Evolutionary conservation across 1,140 invertebrate species (phyloP), one percentile per base, ranked within the genome.

Genomic region (Leucophenga varia): DNA sequence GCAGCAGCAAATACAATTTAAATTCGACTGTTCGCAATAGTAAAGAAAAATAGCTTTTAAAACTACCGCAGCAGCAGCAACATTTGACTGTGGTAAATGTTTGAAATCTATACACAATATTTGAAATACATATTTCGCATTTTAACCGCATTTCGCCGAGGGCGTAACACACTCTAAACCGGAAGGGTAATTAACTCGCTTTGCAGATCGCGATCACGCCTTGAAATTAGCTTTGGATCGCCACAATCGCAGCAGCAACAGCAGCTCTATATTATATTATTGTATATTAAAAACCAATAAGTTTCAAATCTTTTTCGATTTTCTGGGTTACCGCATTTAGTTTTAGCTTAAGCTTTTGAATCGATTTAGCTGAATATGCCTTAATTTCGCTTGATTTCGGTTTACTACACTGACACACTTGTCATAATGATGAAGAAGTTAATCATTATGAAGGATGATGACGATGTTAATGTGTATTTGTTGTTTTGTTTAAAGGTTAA

Each of bases 141-240:
- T 52, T 67, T 68, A 68, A 68, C 63, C 63, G 64, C 63, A 67
- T 67, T 67, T 67, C 63, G 63, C 63, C 63, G 49, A 53, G 56
- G 67, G 67, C 67, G 67, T 71, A 61, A 71, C 67, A 64, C 68
- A 71, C 63, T 67, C 63, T 67, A 68, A 67, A 68, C 67, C 67
- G 68, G 67, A 71, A 71, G 67, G 67, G 67, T 71, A 71, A 71
- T 71, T 71, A 71, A 68, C 67, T 71, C 67, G 69, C 67, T 53
- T 70, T 68, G 68, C 63, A 57, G 60, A 71, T 71, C 67, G 68
- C 67, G 64, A 57, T 64, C 68, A 69, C 68, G 64, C 64, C 68
- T 64, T 64, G 32, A 5, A 25, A n/a, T n/a, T n/a, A 5, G 46
- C 46, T 38, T 42, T 41, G 10, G 22, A 25, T 6, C 37, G 17